Evolutionary conservation across 2,888 invertebrate species (phyloP).

Genomic region (Leptinotarsa tumamoca): DNA sequence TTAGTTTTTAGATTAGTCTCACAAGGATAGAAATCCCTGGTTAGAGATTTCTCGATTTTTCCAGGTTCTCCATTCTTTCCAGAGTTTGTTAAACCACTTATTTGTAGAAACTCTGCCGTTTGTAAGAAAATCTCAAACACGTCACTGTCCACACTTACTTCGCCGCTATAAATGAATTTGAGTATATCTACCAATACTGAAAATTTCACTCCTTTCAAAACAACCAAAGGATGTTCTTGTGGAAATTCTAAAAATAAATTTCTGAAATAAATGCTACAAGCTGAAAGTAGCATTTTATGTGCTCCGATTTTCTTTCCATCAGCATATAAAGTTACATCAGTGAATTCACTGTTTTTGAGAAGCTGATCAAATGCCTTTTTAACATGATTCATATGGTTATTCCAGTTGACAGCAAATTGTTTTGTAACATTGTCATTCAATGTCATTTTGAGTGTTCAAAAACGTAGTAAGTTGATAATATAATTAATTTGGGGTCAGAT

Average conservation of each 20-base stretch:
- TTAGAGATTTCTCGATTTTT: constrained; percentile 14
- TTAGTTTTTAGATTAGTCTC: constrained; percentile 23
- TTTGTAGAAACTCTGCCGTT: constrained; percentile 74
- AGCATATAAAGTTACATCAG: constrained; percentile 88
- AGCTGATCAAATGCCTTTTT: constrained; percentile 84
- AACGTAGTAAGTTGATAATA: not conserved
- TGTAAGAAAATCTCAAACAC: constrained; percentile 74
- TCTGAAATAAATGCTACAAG: constrained; percentile 84
- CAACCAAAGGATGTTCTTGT: constrained; percentile 77
- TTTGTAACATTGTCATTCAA: constrained; percentile 44
- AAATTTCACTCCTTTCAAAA: constrained; percentile 75
- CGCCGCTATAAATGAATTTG: constrained; percentile 78
- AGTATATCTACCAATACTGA: constrained; percentile 75
- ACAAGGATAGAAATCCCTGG: not conserved
- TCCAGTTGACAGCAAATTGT: constrained; percentile 89
- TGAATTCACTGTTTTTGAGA: constrained; percentile 76
- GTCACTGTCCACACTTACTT: constrained; percentile 76
- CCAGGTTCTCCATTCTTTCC: constrained; percentile 20
- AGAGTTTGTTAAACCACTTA: constrained; percentile 71
- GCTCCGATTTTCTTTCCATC: constrained; percentile 87
- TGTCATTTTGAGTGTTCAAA: constrained; percentile 22
- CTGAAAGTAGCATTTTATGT: constrained; percentile 86
- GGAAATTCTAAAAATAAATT: constrained; percentile 72
- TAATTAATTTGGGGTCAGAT: too few species aligned
- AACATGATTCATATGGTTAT: constrained; percentile 84